Conservation (phyloP, 2,888 invertebrate species). For the Latheticus oryzae region DNA sequence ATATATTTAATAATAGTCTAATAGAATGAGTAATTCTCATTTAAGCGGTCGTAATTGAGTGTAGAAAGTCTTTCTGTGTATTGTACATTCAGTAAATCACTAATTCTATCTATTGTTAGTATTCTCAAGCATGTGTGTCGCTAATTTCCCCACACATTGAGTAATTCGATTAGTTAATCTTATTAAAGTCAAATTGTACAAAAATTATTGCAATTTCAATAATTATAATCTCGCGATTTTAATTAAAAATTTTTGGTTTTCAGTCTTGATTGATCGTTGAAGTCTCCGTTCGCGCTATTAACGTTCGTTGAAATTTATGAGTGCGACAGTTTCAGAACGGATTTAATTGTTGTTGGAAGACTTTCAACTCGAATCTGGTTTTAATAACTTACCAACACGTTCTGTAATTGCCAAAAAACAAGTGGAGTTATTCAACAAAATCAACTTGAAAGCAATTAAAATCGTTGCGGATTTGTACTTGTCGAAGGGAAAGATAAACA, state of each 20-base stretch:
- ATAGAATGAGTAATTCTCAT: constrained; percentile 22
- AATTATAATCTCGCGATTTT: constrained; percentile 25
- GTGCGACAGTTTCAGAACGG: constrained; percentile 32
- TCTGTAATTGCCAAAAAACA: constrained; percentile 35
- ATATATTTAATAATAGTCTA: constrained; percentile 30
- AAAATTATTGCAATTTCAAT: too few relatives aligned
- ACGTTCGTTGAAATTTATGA: constrained; percentile 33
- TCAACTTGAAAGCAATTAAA: constrained; percentile 15
- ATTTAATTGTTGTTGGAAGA: constrained; percentile 30
- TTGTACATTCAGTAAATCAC: constrained; percentile 24
- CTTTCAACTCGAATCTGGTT: constrained; percentile 31
- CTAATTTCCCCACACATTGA: constrained; percentile 26
- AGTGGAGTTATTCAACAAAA: constrained; percentile 27
- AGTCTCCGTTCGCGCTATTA: too few relatives aligned
- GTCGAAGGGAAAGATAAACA: constrained; percentile 4
- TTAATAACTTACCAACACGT: constrained; percentile 34
- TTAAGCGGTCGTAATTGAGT: constrained; percentile 25
- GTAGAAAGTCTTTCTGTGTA: constrained; percentile 29
- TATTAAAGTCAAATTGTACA: constrained; percentile 2
- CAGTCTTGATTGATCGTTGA: constrained; percentile 13
- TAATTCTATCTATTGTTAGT: constrained; percentile 27
- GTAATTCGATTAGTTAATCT: constrained; percentile 20
- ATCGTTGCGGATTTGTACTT: constrained; percentile 10
- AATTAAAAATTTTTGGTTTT: constrained; percentile 27
- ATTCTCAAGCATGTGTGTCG: constrained; percentile 20